Conservation (phyloP, 2,797 vertebrate species). For the Sardinella longiceps region DNA sequence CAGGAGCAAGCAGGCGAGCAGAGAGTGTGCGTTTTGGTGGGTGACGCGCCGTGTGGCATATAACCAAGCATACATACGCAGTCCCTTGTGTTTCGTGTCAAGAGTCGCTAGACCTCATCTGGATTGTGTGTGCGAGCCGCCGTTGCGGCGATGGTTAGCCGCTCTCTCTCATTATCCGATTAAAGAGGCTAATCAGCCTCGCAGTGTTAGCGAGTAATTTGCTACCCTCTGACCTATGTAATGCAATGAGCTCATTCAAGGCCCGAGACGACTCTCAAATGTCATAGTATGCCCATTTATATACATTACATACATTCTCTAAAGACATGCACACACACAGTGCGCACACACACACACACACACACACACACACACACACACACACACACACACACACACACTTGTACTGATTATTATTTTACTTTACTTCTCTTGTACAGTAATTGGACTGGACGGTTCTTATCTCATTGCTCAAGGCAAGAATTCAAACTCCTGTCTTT, state of each 20-base stretch:
- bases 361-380: not conserved
- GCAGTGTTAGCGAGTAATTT: slow-evolving; percentile 64
- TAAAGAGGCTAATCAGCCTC: slow-evolving; percentile 68
- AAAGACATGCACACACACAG: not conserved
- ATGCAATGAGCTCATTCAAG: slow-evolving; percentile 57
- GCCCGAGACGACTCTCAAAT: slow-evolving; percentile 64
- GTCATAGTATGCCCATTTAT: slow-evolving; percentile 51
- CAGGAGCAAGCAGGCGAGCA: too few species aligned
- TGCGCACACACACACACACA: not conserved
- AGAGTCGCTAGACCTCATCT: not conserved
- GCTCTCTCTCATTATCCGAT: slow-evolving; percentile 57
- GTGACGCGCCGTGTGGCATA: not conserved
- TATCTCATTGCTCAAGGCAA: too few species aligned
- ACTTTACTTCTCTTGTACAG: not conserved
- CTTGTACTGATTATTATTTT: not conserved
- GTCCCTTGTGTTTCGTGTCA: not conserved
- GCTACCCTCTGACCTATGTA: slow-evolving; percentile 69
- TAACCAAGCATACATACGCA: not conserved
- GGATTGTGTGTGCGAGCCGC: slow-evolving; percentile 35
- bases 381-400: not conserved
- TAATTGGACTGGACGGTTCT: too few species aligned
- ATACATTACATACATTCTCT: not conserved
- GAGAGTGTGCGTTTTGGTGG: not conserved
- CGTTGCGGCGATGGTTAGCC: slow-evolving; percentile 36
- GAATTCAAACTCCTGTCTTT: too few species aligned